These are phyloP conservation scores for Formica aserva DNA, from an alignment of 2,888 invertebrate genomes.

Conservation along the genomic window DNA sequence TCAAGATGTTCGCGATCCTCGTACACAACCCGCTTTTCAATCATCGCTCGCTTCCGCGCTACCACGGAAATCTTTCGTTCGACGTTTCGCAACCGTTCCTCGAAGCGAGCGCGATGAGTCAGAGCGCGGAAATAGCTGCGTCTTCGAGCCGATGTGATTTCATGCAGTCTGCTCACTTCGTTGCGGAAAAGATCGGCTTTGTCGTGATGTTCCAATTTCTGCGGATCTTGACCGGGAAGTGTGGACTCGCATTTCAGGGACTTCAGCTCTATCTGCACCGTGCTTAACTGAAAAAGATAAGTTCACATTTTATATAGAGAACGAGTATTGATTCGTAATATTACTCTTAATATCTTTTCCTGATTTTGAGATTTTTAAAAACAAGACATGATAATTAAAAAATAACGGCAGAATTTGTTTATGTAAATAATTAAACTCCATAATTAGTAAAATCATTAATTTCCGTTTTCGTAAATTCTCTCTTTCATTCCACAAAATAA, in stretches of 20 bases:
- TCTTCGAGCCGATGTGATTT: conserved; percentile 75
- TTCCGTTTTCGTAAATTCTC: background rate
- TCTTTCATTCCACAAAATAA: background rate
- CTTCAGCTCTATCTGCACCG: conserved; percentile 83
- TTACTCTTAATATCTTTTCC: background rate
- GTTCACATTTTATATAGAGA: background rate
- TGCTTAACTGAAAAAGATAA: conserved; percentile 79
- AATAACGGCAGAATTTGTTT: background rate
- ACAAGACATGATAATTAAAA: background rate
- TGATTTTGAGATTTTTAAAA: background rate
- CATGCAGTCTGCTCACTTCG: conserved; percentile 37
- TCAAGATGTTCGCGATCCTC: conserved; percentile 76
- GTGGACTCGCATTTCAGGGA: conserved; percentile 77
- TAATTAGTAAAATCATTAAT: background rate
- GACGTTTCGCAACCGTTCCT: conserved; percentile 80
- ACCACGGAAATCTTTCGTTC: conserved; percentile 81
- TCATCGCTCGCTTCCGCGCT: conserved; percentile 76
- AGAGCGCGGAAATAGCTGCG: conserved; percentile 43
- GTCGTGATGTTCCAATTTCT: conserved; percentile 61
- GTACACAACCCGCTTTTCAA: conserved; percentile 82
- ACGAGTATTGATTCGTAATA: background rate
- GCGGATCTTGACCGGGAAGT: conserved; percentile 58
- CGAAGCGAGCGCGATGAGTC: conserved; percentile 67
- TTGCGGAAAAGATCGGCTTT: conserved; percentile 54
- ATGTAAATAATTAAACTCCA: background rate